Evolutionary conservation across 2,113 vertebrate genomes (phyloP), one percentile per base, ranked within the genome.

Genomic region (Nycticebus coucang): DNA sequence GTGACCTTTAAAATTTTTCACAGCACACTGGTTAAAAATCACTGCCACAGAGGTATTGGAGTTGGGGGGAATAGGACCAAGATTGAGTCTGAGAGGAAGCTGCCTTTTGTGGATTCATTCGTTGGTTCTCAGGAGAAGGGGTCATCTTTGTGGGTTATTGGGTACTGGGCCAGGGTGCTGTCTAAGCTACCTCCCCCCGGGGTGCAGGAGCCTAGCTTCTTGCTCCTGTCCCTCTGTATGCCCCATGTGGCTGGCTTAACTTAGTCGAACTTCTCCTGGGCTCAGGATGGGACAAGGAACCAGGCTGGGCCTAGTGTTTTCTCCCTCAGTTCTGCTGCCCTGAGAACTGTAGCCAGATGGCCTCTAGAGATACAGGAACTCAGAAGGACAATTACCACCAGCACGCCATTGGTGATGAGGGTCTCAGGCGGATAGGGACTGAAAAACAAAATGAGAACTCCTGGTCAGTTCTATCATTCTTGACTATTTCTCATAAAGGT

Each of bases 351-450:
- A 35, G 41, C 37, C 68, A 68, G 15, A 14, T 11, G 59, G 7
- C 41, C 69, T 89, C 71, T 14, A 45, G 37, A 55, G 26, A 18
- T 55, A 50, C 7, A 14, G 28, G 35, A 82, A 81, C 33, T 37
- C 26, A 33, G 55, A 89, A 87, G 66, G 94, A 79, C 84, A 98
- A 91, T 98, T 99, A 99, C 99, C 99, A 99, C 98, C 41, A 99
- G 96, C 18, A 99, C 98, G 93, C 99, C 99, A 13, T 99, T 99
- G 35, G 99, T 98, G 94, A 98, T 26, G 89, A 99, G 98, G 50
- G 92, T 84, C 93, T 98, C 98, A 8, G 98, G 97, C 21, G 93
- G 95, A 21, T 89, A 98, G 77, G 95, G 28, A 24, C 99, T 99
- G 97, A 33, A 98, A 98, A 96, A 97, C 14, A 98, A 97, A 97